Conservation (phyloP, 2,113 vertebrate genomes). For the Phaethon lepturus region DNA sequence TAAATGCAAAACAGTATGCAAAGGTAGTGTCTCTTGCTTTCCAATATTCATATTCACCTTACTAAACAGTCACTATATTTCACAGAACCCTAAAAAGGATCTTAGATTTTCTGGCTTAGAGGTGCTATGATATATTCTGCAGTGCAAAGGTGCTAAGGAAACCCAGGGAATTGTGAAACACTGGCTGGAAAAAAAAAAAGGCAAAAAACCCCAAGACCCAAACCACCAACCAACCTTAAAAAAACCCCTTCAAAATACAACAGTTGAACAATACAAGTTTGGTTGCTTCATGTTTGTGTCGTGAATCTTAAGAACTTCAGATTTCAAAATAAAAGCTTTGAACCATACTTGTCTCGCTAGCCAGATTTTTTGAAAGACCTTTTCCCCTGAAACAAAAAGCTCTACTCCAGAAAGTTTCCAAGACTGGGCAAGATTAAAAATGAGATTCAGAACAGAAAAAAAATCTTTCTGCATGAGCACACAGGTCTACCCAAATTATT, state of each 20-base stretch:
- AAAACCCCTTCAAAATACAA: background rate
- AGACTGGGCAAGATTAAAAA: background rate
- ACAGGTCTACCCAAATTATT: background rate
- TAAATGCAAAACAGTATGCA: background rate
- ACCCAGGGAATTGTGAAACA: background rate
- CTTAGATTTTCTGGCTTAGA: background rate
- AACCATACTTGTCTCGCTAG: background rate
- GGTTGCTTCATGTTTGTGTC: background rate
- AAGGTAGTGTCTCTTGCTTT: background rate
- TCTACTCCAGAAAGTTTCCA: background rate
- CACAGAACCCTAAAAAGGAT: background rate
- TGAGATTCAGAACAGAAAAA: background rate
- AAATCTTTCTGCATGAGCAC: background rate
- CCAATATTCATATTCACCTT: background rate
- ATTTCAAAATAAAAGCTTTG: background rate
- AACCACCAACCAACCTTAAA: background rate
- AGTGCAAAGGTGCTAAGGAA: background rate
- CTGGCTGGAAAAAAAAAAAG: background rate
- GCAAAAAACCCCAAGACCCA: too few species aligned
- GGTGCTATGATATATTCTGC: background rate
- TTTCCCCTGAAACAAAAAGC: background rate
- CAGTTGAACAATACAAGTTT: background rate
- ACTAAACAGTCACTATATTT: background rate
- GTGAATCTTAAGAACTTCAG: background rate
- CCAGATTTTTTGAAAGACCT: background rate